Evolutionary conservation across 2,888 invertebrate species (phyloP).

Genomic region (Buathra laborator): DNA sequence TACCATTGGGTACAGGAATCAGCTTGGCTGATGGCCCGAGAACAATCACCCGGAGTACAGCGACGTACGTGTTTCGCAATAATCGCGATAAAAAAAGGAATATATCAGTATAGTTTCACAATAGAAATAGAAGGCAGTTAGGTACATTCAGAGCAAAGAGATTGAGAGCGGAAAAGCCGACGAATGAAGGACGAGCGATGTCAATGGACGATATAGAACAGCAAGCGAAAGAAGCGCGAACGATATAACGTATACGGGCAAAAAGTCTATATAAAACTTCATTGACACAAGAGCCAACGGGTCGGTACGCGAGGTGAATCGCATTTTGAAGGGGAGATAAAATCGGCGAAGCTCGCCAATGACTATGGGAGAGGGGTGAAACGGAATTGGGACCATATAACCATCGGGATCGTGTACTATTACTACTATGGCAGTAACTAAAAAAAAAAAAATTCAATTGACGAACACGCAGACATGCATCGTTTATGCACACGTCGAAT

Average conservation of each 20-base stretch:
- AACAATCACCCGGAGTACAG: slow-evolving; percentile 13
- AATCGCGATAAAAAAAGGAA: background rate
- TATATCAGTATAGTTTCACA: background rate
- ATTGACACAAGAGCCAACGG: slow-evolving; percentile 54
- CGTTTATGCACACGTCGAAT: slow-evolving; percentile 72
- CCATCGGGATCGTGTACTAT: slow-evolving; percentile 3
- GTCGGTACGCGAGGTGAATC: slow-evolving; percentile 54
- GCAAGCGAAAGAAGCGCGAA: slow-evolving; percentile 13
- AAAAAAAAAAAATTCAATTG: slow-evolving; percentile 74
- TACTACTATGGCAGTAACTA: slow-evolving; percentile 15
- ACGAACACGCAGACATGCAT: slow-evolving; percentile 74
- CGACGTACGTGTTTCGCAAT: slow-evolving; percentile 11
- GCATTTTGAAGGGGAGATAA: slow-evolving; percentile 51
- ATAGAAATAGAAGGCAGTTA: background rate
- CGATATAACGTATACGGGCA: slow-evolving; percentile 31
- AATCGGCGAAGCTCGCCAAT: slow-evolving; percentile 42
- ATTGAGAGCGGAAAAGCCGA: background rate
- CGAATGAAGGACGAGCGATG: background rate
- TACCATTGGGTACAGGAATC: background rate
- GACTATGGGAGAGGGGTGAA: background rate
- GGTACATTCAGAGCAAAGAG: slow-evolving; percentile 2
- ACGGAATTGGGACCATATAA: slow-evolving; percentile 19
- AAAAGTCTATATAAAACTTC: slow-evolving; percentile 59
- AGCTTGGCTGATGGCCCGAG: background rate
- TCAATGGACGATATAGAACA: background rate